These are phyloP conservation scores for Saccostrea cuccullata DNA, from an alignment of 1,140 invertebrate genomes.

Conservation along the genomic window DNA sequence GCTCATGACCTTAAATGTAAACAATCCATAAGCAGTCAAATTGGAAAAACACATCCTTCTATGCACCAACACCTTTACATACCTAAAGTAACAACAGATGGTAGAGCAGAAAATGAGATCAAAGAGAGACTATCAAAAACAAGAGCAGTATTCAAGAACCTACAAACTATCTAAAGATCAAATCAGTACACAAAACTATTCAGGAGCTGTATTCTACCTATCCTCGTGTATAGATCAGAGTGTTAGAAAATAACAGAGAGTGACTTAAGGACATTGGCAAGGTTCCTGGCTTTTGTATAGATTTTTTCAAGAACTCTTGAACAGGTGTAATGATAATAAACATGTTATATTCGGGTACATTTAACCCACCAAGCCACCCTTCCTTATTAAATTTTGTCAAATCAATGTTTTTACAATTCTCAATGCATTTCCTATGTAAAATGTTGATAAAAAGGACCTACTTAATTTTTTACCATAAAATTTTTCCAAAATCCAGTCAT, in stretches of 20 bases:
- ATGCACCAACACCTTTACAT: background rate
- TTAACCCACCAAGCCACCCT: no score
- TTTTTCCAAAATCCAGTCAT: no score
- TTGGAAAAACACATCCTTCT: background rate
- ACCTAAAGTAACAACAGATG: slow-evolving; percentile 16
- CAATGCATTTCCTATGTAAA: no score
- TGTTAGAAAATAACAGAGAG: slow-evolving; percentile 6
- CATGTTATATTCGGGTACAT: no score
- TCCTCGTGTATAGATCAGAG: background rate
- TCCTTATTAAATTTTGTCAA: no score
- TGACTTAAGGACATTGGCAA: no score
- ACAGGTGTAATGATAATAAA: no score
- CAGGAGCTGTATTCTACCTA: slow-evolving; percentile 14
- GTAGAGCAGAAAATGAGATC: slow-evolving; percentile 38
- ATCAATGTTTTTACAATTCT: no score
- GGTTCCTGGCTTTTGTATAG: no score
- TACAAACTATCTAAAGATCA: slow-evolving; percentile 24
- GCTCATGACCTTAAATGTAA: slow-evolving; percentile 25
- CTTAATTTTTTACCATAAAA: no score
- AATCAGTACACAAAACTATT: slow-evolving; percentile 40
- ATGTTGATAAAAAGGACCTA: no score
- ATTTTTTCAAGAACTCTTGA: no score
- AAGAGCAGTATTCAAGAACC: background rate
- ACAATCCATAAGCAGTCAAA: background rate
- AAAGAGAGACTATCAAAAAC: slow-evolving; percentile 31